These are phyloP conservation scores for Strigops habroptila DNA, from an alignment of 2,113 vertebrate genomes.

Conservation along the genomic window DNA sequence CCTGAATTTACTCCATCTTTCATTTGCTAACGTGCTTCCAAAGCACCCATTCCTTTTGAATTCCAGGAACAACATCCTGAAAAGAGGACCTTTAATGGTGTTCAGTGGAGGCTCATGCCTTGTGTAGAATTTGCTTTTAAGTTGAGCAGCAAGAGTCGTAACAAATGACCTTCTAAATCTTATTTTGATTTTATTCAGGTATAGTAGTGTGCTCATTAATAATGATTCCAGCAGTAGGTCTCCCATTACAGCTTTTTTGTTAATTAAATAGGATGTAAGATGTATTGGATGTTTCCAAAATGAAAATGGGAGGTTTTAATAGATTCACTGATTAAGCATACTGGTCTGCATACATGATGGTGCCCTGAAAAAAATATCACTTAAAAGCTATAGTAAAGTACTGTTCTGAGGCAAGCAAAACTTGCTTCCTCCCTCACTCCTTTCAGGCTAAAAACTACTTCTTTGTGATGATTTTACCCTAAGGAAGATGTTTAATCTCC, in stretches of 20 bases:
- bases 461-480: not conserved
- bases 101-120: not conserved
- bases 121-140: conserved; percentile 16
- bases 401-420: not conserved
- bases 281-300: conserved; percentile 35
- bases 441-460: not conserved
- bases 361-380: not conserved
- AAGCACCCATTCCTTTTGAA: not conserved
- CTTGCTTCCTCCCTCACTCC: not conserved
- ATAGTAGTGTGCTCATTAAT: not conserved
- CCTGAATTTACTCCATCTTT: not conserved
- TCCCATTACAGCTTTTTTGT: conserved; percentile 16
- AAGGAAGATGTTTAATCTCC: not conserved
- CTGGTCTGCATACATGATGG: not conserved
- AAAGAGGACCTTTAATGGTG: not conserved
- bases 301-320: conserved; percentile 32
- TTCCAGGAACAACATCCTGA: not conserved
- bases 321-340: conserved; percentile 13
- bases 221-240: not conserved
- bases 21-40: not conserved
- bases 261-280: conserved; percentile 48
- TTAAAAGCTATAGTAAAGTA: not conserved
- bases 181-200: conserved; percentile 53
- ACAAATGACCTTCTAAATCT: conserved; percentile 40
- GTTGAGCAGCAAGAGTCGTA: conserved; percentile 18